Conservation (phyloP, 2,888 invertebrate species). For the Carcina quercana region DNA sequence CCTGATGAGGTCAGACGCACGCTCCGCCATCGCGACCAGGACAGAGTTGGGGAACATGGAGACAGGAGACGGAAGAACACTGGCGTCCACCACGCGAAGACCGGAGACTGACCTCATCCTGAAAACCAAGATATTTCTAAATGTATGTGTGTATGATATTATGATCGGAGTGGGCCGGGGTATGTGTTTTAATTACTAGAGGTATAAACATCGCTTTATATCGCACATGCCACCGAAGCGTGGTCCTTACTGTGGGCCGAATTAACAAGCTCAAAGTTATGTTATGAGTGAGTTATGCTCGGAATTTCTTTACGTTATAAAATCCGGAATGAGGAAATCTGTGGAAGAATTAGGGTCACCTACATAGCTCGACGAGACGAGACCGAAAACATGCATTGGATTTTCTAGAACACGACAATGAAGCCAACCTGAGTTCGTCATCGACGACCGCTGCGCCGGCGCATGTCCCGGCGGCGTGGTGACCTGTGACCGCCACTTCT, state of each 20-base stretch:
- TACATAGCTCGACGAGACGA: too few relatives aligned
- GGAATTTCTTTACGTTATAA: too few relatives aligned
- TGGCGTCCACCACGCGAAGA: constrained; percentile 86
- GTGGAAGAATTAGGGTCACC: too few relatives aligned
- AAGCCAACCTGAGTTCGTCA: constrained; percentile 71
- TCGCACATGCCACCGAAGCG: too few relatives aligned
- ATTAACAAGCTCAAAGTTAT: too few relatives aligned
- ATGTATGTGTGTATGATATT: neutral
- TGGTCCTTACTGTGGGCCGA: too few relatives aligned
- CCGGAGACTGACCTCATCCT: constrained; percentile 79
- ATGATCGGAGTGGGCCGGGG: too few relatives aligned
- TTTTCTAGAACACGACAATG: neutral
- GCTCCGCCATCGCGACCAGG: constrained; percentile 78
- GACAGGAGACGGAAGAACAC: constrained; percentile 84
- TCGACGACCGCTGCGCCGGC: constrained; percentile 86
- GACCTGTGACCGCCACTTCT: constrained; percentile 79
- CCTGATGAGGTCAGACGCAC: constrained; percentile 74
- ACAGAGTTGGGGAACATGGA: constrained; percentile 85
- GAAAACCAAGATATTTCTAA: constrained; percentile 24
- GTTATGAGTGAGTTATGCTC: too few relatives aligned
- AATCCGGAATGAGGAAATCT: too few relatives aligned
- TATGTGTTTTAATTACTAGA: too few relatives aligned
- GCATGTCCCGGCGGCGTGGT: constrained; percentile 88
- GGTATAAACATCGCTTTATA: too few relatives aligned
- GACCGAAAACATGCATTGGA: neutral